These are phyloP conservation scores for Dallia pectoralis DNA, from an alignment of 2,797 vertebrate species.

Conservation along the genomic window DNA sequence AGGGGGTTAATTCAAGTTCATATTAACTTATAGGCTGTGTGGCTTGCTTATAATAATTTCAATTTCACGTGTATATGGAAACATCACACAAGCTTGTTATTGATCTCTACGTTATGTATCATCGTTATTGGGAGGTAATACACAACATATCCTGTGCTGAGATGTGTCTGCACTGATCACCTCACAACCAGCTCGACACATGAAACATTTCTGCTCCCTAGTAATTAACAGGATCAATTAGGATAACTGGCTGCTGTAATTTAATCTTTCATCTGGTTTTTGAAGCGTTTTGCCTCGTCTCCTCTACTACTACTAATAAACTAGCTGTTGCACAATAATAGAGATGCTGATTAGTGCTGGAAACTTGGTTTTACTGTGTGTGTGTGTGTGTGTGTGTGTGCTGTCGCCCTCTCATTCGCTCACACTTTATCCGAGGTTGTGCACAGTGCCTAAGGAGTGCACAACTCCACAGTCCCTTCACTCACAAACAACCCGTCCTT, in stretches of 20 bases:
- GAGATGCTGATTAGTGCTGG: conserved; percentile 42
- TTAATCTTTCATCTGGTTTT: conserved; percentile 60
- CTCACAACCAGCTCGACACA: conserved; percentile 49
- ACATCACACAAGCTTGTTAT: no score
- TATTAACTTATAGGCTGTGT: not conserved
- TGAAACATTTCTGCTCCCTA: conserved; percentile 50
- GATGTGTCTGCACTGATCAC: conserved; percentile 56
- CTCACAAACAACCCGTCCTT: conserved; percentile 42
- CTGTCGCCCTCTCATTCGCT: conserved; percentile 48
- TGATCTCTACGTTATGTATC: no score
- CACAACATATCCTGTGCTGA: conserved; percentile 65
- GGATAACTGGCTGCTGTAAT: conserved; percentile 49
- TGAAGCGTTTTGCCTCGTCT: conserved; percentile 17
- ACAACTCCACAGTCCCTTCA: conserved; percentile 24
- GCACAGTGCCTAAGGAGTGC: conserved; percentile 37
- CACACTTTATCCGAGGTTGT: conserved; percentile 45
- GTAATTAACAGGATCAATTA: conserved; percentile 54
- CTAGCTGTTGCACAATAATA: conserved; percentile 54
- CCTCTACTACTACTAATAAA: conserved; percentile 5
- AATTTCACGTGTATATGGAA: no score
- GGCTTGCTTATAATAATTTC: not conserved
- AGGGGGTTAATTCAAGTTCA: not conserved
- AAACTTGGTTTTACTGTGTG: conserved; percentile 9
- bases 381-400: conserved; percentile 17
- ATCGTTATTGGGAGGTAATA: conserved; percentile 61